Evolutionary conservation across 2,113 vertebrate species (phyloP), one percentile per base, ranked within the genome.

Genomic region (Microtus montanus): DNA sequence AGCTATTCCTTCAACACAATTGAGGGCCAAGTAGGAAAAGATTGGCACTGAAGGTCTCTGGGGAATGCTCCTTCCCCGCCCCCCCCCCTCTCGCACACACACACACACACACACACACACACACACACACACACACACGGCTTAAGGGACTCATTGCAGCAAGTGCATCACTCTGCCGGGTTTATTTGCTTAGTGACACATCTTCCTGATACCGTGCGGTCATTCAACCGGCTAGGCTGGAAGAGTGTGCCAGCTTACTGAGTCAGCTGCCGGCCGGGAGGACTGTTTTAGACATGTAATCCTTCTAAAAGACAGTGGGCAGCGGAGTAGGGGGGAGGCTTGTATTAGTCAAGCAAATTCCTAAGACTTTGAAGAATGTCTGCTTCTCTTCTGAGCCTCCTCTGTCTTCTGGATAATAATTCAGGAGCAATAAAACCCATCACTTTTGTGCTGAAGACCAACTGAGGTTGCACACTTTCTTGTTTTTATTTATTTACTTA

Each of bases 171-270:
- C 79, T 44, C 28, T 26, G 17, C 30, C 1, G 13, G 44, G 33
- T 33, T 52, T 79, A 74, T 85, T 92, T 95, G 74, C 90, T 88
- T 52, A 28, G 89, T 91, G 88, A 96, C 68, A 70, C 92, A 44
- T 82, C 95, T 93, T 96, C 84, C 95, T 85, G 64, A 74, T 91
- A 47, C 38, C 13, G 0, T 28, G 41, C 26, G 94, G 90, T 41
- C 92, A 88, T 85, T 74, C 5, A 77, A 41, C 90, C 78, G 96
- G 77, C 94, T 80, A 13, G 86, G 52, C 85, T 85, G 78, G 66
- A 80, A 93, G 35, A 44, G 14, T n/a, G 52, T 88, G 82, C 93
- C 84, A 91, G 85, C 44, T 58, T 26, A 52, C 78, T 95, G 38
- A 92, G 77, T 96, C 95, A 86, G 15, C 89, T 7, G 2, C 79